Evolutionary conservation across 2,113 vertebrate genomes (phyloP).

Genomic region (Isurus oxyrinchus): DNA sequence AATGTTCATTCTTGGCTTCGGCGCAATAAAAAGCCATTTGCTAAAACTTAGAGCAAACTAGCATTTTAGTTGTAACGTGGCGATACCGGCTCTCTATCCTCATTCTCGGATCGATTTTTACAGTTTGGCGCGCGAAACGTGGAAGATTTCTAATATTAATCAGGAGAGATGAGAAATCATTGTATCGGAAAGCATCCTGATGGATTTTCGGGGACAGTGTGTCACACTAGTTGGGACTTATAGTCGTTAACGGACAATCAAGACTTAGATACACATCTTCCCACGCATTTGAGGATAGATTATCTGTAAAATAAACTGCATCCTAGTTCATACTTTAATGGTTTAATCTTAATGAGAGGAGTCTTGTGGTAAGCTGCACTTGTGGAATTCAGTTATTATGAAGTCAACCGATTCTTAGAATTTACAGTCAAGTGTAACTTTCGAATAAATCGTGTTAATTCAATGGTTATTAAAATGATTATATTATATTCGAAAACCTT

Average conservation of each 20-base stretch:
- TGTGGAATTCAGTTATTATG: neutral
- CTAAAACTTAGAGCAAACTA: too few relatives aligned
- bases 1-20: neutral
- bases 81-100: neutral
- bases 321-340: neutral
- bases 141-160: neutral
- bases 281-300: neutral
- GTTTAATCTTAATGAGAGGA: conserved; percentile 4
- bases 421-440: neutral
- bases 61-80: too few relatives aligned
- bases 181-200: neutral
- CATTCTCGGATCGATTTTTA: neutral
- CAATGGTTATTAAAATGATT: neutral
- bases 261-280: neutral
- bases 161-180: neutral
- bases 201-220: neutral
- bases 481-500: neutral
- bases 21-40: too few relatives aligned
- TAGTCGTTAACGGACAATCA: neutral
- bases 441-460: neutral
- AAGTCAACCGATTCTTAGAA: neutral
- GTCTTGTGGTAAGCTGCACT: neutral
- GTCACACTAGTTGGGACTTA: neutral
- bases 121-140: neutral
- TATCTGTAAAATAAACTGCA: neutral